Percentiles rank a stretch among this genome's conserved stretches.
Conservation (phyloP, 1,140 invertebrate genomes). For the Plodia interpunctella region DNA sequence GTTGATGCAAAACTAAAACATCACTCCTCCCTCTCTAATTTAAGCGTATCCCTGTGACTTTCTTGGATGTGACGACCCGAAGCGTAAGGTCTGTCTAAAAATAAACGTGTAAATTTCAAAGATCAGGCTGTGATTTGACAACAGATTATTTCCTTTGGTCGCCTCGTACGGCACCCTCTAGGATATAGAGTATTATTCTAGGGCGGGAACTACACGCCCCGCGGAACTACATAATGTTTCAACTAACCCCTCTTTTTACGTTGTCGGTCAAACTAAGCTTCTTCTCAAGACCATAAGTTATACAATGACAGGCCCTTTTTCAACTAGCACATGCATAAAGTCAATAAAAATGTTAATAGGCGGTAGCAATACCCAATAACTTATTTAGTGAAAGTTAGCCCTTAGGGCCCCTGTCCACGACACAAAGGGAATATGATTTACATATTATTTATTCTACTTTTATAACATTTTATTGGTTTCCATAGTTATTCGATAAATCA, state of each 20-base stretch:
- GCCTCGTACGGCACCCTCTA: too few relatives aligned
- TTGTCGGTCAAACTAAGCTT: background rate
- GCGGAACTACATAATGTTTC: too few relatives aligned
- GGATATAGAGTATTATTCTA: too few relatives aligned
- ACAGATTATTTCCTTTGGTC: too few relatives aligned
- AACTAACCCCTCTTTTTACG: background rate
- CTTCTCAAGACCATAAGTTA: background rate
- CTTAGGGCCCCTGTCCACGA: background rate
- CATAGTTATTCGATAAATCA: background rate
- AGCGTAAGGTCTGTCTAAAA: too few relatives aligned
- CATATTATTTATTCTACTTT: background rate
- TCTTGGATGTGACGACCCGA: too few relatives aligned
- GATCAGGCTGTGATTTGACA: too few relatives aligned
- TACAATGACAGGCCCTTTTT: background rate
- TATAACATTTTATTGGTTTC: background rate
- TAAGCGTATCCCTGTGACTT: too few relatives aligned
- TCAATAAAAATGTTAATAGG: constrained; percentile 4
- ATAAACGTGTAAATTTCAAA: too few relatives aligned
- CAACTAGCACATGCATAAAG: background rate
- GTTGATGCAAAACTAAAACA: too few relatives aligned
- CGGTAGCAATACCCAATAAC: background rate
- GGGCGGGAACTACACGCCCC: too few relatives aligned
- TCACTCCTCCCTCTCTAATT: too few relatives aligned
- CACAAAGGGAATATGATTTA: background rate
- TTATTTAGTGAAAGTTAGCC: constrained; percentile 4